Evolutionary conservation across 2,888 invertebrate species (phyloP).

Genomic region (Drosophila pegasa): DNA sequence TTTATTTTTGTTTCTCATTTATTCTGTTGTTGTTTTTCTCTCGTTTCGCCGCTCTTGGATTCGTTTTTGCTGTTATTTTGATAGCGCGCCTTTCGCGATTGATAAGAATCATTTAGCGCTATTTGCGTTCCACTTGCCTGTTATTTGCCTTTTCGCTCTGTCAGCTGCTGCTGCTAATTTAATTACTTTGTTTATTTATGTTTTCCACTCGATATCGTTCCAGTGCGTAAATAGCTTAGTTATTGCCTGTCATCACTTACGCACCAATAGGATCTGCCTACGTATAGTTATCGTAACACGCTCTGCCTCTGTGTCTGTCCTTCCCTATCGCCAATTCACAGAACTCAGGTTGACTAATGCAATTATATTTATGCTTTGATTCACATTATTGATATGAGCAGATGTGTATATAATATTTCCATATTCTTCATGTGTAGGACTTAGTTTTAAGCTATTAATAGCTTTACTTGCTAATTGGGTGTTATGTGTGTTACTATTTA

Average conservation of each 20-base stretch:
- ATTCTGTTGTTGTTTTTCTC: constrained; percentile 17
- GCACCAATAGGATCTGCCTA: constrained; percentile 1
- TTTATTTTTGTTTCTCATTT: constrained; percentile 22
- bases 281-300: not conserved
- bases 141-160: constrained; percentile 23
- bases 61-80: constrained; percentile 34
- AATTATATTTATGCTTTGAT: not conserved
- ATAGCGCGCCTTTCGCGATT: constrained; percentile 23
- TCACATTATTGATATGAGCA: no score
- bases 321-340: not conserved
- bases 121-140: constrained; percentile 37
- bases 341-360: not conserved
- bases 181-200: constrained; percentile 61
- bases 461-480: not conserved
- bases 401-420: no score
- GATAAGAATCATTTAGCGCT: constrained; percentile 47
- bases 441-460: not conserved
- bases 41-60: constrained; percentile 19
- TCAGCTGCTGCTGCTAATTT: constrained; percentile 53
- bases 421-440: no score
- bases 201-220: constrained; percentile 28
- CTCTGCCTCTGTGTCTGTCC: no score
- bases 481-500: not conserved
- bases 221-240: constrained; percentile 32
- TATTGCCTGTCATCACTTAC: constrained; percentile 2